Evolutionary conservation across 2,113 vertebrate species (phyloP), one percentile per base, ranked within the genome.

Genomic region (Malurus elegans): DNA sequence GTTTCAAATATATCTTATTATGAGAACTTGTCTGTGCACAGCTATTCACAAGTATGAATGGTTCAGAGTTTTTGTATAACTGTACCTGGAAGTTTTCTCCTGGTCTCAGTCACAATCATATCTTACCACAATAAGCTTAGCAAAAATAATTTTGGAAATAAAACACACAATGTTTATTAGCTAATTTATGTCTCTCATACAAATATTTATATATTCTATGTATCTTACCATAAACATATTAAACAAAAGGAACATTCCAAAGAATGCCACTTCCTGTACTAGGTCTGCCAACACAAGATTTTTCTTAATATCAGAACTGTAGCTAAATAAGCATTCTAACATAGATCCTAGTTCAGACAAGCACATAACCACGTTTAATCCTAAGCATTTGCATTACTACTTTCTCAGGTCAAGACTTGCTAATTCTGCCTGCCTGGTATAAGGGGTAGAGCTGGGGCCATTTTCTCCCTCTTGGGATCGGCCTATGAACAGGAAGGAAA

Each of bases 381-480:
- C 66, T 90, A 72, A 82, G 48, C 42, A 85, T 84, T 91, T 89
- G 17, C 38, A 71, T 88, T 90, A 82, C 28, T 88, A 69, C 81
- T 76, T 93, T 79, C 81, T 85, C 71, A 90, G 88, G 82, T 92
- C 81, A 90, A 82, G 66, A 90, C 48, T 72, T 61, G 45, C 42
- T 76, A 90, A 92, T 87, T 94, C 61, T 93, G 62, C 40, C 40
- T 92, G 48, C 42, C 34, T 90, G 40, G 18, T 50, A 40, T 32
- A 88, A 73, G 28, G 57, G 24, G 67, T 79, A 93, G 87, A 93
- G 54, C 45, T 90, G 58, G 54, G 61, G 85, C 73, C n/a, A 79
- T 78, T 82, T 75, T 75, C 64, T 34, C 11, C 44, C 40, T 61
- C 71, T 75, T 69, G 34, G 58, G 74, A 92, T 19, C 65, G 62